Percentiles rank a stretch among this genome's conserved stretches.
phyloP scores from a whole-genome alignment of 1,140 invertebrate genomes.

The Drosophila teissieri region DNA sequence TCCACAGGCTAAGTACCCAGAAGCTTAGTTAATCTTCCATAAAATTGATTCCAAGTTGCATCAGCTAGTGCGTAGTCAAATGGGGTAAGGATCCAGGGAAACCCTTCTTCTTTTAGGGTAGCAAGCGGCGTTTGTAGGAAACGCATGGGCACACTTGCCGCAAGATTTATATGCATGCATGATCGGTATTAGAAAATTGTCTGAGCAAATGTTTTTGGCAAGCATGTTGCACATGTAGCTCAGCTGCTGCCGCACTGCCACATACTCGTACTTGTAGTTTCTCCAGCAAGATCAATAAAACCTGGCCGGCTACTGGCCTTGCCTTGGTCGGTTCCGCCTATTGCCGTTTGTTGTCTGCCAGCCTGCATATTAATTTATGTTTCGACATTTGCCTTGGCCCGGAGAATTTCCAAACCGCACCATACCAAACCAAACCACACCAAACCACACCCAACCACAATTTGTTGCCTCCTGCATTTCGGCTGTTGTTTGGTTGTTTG shows the following conservation, averaged over 20 bases:
- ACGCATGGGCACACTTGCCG: conserved; percentile 25
- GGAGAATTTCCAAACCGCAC: conserved; percentile 42
- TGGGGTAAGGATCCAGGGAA: not conserved
- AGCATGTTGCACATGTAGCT: conserved; percentile 40
- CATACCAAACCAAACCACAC: conserved; percentile 1
- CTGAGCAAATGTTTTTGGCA: conserved; percentile 39
- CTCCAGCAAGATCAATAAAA: conserved; percentile 42
- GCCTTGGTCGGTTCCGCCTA: conserved; percentile 46
- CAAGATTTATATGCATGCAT: conserved; percentile 28
- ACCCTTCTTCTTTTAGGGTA: conserved; percentile 1
- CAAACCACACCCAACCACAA: conserved; percentile 46
- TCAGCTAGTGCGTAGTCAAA: not conserved
- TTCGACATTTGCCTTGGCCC: conserved; percentile 54
- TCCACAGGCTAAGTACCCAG: not conserved
- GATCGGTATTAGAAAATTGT: conserved; percentile 44
- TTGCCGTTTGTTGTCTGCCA: conserved; percentile 46
- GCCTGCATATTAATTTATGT: conserved; percentile 62
- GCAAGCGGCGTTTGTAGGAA: not conserved
- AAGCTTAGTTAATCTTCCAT: not conserved
- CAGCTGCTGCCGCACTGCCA: conserved; percentile 15
- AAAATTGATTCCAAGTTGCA: not conserved
- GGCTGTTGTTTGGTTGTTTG: conserved; percentile 6
- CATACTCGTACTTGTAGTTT: conserved; percentile 5
- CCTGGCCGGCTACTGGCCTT: conserved; percentile 50
- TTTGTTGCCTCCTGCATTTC: conserved; percentile 21